A percentile compares a stretch with the other conserved stretches of the same genome.
Conservation (phyloP, 2,888 invertebrate species). For the Apamea crenata region DNA sequence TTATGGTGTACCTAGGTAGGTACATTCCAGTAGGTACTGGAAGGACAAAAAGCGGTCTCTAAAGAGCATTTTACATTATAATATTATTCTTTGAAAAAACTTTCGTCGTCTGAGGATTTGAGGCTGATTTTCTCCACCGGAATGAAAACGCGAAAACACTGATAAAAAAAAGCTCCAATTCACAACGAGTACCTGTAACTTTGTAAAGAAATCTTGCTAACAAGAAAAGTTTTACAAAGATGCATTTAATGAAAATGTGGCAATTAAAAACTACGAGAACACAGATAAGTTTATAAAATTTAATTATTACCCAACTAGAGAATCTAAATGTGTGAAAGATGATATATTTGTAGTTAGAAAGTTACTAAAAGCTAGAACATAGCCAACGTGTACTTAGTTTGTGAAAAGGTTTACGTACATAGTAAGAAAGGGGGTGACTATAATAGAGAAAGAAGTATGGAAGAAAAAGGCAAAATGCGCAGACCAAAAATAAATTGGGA, state of each 20-base stretch:
- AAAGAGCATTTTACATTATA: neutral
- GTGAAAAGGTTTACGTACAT: too few relatives aligned
- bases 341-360: neutral
- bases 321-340: neutral
- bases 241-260: neutral
- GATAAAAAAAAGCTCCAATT: neutral
- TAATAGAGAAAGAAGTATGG: neutral
- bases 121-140: neutral
- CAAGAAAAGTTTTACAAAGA: constrained; percentile 19
- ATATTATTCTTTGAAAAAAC: constrained; percentile 6
- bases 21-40: too few relatives aligned
- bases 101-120: neutral
- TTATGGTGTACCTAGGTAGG: too few relatives aligned
- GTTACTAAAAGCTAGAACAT: too few relatives aligned
- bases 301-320: neutral
- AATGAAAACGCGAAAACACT: neutral
- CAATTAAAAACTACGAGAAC: constrained; percentile 12
- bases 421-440: neutral
- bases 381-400: too few relatives aligned
- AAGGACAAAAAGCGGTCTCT: neutral
- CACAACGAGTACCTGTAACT: neutral
- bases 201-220: constrained; percentile 9
- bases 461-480: neutral
- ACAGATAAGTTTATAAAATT: neutral
- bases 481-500: neutral